phyloP scores from a whole-genome alignment of 1,140 invertebrate genomes.

The Sitobion miscanthi region DNA sequence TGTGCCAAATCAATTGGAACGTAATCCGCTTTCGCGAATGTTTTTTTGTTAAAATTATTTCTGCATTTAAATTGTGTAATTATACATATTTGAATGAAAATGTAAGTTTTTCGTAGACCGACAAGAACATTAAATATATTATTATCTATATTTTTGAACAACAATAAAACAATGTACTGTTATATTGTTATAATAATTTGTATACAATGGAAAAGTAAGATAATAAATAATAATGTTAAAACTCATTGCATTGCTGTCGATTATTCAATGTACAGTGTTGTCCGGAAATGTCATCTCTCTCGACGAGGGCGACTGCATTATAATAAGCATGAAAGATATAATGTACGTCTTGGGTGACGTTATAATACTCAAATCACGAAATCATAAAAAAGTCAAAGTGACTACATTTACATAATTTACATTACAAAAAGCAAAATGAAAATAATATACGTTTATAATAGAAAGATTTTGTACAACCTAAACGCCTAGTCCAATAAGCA shows the following conservation, averaged over 20 bases:
- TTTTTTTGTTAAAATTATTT: not conserved
- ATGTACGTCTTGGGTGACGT: not conserved
- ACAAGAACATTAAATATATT: not conserved
- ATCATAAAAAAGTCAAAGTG: not conserved
- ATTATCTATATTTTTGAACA: not conserved
- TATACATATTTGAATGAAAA: not conserved
- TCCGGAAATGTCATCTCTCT: constrained; percentile 33
- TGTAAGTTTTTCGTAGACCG: not conserved
- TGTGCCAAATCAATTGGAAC: not conserved
- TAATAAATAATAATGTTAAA: constrained; percentile 21
- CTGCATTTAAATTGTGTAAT: not conserved
- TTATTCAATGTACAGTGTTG: not conserved
- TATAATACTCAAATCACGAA: constrained; percentile 30
- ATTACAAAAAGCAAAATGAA: not conserved
- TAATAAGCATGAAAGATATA: not conserved
- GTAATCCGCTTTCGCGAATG: not conserved
- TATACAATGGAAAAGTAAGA: constrained; percentile 21
- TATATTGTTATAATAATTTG: constrained; percentile 20
- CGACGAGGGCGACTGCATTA: not conserved
- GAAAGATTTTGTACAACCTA: not conserved
- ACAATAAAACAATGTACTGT: not conserved
- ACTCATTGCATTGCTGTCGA: not conserved
- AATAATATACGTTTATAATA: not conserved
- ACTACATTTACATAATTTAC: not conserved
- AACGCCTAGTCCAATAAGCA: not conserved